These are phyloP conservation scores for Sebastes trivittatus DNA, from an alignment of 2,797 vertebrate species.

Conservation along the genomic window DNA sequence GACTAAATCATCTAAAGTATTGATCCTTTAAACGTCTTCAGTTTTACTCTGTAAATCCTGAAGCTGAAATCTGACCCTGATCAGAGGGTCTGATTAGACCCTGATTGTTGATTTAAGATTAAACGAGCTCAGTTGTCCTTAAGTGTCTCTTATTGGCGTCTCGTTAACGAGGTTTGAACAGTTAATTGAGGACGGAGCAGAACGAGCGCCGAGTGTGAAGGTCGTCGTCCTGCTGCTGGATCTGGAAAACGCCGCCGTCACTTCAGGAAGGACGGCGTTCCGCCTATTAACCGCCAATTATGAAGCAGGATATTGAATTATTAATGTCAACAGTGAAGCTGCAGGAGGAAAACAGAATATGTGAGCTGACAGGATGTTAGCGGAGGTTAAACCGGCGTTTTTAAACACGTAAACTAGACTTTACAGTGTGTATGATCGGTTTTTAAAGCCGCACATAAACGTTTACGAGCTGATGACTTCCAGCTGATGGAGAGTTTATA, in stretches of 20 bases:
- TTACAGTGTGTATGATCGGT: background rate
- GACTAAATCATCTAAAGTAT: background rate
- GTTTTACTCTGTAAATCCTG: background rate
- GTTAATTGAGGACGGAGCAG: background rate
- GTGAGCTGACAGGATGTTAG: background rate
- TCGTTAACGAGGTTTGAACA: background rate
- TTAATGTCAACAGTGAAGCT: slow-evolving; percentile 5
- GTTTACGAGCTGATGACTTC: slow-evolving; percentile 29
- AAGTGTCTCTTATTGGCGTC: slow-evolving; percentile 3
- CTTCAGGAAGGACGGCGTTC: slow-evolving; percentile 4
- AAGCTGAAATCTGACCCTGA: background rate
- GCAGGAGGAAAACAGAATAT: background rate
- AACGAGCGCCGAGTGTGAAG: background rate
- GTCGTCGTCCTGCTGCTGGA: background rate
- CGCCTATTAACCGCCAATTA: slow-evolving; percentile 20
- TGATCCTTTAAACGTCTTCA: background rate
- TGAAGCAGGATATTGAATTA: slow-evolving; percentile 28
- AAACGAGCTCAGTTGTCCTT: background rate
- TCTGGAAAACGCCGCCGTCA: background rate
- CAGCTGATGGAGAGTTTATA: background rate
- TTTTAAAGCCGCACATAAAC: slow-evolving; percentile 34
- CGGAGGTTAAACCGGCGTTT: slow-evolving; percentile 16
- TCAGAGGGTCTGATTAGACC: background rate
- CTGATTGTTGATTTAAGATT: background rate
- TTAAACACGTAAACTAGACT: background rate